These are phyloP conservation scores for Solen grandis DNA, from an alignment of 1,140 invertebrate species.

Conservation along the genomic window DNA sequence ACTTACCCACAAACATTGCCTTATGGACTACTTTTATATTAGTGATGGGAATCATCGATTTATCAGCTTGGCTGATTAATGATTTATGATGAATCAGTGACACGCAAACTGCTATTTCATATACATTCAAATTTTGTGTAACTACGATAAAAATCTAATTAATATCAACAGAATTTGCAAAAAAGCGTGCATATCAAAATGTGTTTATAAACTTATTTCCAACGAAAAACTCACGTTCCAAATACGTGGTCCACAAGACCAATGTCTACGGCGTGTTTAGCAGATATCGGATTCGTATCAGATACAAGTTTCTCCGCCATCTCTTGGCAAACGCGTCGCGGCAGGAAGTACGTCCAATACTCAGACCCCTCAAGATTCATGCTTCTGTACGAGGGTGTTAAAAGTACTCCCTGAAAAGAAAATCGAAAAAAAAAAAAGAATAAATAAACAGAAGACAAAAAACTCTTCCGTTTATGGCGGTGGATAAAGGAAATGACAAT, in stretches of 20 bases:
- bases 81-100: neutral
- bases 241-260: slow-evolving; percentile 24
- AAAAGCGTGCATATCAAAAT: neutral
- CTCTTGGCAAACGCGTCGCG: slow-evolving; percentile 4
- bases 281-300: neutral
- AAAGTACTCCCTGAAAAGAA: slow-evolving; percentile 32
- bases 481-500: no score
- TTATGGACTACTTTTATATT: neutral
- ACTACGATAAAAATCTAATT: no score
- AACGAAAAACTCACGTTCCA: neutral
- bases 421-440: no score
- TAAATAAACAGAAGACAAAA: no score
- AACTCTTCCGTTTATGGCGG: no score
- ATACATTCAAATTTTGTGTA: neutral
- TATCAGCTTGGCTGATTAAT: neutral
- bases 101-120: neutral
- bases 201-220: neutral
- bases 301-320: neutral
- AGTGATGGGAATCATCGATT: neutral
- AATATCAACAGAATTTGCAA: no score
- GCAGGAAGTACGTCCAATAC: slow-evolving; percentile 40
- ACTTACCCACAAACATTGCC: neutral
- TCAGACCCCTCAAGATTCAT: slow-evolving; percentile 44
- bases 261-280: neutral
- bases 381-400: slow-evolving; percentile 35